phyloP scores from a whole-genome alignment of 2,113 vertebrate species.

The Sminthopsis crassicaudata region DNA sequence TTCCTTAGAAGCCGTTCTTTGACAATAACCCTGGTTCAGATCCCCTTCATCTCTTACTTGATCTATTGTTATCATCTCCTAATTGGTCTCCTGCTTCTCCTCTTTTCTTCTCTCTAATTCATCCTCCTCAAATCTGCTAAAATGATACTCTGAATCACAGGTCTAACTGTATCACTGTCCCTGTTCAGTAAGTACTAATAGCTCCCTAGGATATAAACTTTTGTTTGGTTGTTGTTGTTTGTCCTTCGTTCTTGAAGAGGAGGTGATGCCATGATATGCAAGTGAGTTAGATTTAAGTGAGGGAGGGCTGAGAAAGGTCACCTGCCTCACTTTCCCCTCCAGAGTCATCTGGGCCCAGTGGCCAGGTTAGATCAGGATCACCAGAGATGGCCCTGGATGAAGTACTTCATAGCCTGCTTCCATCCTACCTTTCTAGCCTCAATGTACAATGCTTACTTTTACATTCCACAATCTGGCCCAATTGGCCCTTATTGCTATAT shows the following conservation, averaged over 20 bases:
- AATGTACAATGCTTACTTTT: neutral
- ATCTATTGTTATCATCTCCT: neutral
- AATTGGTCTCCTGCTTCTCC: neutral
- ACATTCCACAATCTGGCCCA: neutral
- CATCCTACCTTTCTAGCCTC: neutral
- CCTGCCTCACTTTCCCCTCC: too few relatives aligned
- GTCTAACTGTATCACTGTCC: neutral
- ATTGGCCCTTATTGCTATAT: neutral
- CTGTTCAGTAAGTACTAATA: neutral
- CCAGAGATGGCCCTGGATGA: too few relatives aligned
- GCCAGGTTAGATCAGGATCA: too few relatives aligned
- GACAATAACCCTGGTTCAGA: neutral
- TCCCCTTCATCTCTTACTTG: neutral
- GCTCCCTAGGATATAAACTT: neutral
- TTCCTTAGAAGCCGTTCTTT: neutral
- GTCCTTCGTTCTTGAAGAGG: too few relatives aligned
- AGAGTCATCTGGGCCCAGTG: too few relatives aligned
- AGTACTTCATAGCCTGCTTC: neutral
- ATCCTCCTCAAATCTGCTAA: neutral
- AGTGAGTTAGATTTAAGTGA: too few relatives aligned
- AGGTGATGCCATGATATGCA: too few relatives aligned
- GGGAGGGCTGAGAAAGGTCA: too few relatives aligned
- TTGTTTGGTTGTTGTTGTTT: neutral
- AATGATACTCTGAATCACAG: neutral
- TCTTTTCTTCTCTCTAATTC: neutral